Percentiles rank a stretch among this genome's conserved stretches.
These are phyloP conservation scores for Pyrochroa serraticornis DNA, from an alignment of 2,888 invertebrate species.

Conservation along the genomic window DNA sequence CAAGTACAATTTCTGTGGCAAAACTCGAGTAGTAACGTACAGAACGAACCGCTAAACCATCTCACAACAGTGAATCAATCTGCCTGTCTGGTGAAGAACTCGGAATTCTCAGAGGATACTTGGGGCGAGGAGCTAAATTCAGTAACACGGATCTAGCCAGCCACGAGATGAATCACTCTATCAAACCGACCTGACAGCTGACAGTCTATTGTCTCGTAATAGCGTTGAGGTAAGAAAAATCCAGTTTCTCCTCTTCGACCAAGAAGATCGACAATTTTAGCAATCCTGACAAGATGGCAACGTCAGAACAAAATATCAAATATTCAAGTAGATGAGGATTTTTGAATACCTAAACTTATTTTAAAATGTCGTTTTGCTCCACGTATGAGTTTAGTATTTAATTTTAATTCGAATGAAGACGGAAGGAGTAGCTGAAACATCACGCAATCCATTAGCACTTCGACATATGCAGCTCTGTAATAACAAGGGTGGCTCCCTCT, in stretches of 20 bases:
- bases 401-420: no score
- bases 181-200: conserved; percentile 42
- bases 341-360: no score
- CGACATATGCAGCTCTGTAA: conserved; percentile 47
- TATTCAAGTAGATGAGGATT: no score
- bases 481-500: conserved; percentile 51
- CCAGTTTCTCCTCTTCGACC: no score
- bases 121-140: conserved; percentile 29
- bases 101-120: conserved; percentile 25
- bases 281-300: no score
- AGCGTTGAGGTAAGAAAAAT: conserved; percentile 21
- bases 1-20: no score
- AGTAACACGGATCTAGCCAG: conserved; percentile 30
- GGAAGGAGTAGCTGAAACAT: conserved; percentile 15
- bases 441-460: conserved; percentile 45
- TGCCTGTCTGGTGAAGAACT: conserved; percentile 6
- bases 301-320: no score
- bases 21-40: no score
- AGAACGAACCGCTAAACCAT: conserved; percentile 5
- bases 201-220: conserved; percentile 33
- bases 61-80: conserved; percentile 20
- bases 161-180: conserved; percentile 43
- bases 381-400: no score
- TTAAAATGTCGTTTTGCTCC: no score
- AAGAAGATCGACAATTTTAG: no score